Evolutionary conservation across 2,797 vertebrate genomes (phyloP).

Genomic region (Spea hammondii): DNA sequence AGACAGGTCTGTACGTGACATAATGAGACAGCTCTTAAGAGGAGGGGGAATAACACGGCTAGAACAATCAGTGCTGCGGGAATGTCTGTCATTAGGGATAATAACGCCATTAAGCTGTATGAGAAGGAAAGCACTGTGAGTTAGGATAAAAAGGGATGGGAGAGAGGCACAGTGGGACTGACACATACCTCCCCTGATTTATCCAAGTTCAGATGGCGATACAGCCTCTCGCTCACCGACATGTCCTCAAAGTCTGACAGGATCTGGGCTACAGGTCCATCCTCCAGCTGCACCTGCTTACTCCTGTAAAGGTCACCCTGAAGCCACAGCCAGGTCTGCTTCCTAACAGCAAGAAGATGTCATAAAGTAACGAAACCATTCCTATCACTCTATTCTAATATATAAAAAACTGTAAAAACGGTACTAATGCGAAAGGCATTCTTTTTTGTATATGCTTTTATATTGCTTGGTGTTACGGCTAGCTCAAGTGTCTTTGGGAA

Average conservation of each 20-base stretch:
- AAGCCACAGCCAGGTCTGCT: conserved; percentile 82
- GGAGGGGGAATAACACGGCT: neutral
- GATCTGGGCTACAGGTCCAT: conserved; percentile 74
- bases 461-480: no score
- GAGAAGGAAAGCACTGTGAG: conserved; percentile 5
- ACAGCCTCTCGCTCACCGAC: conserved; percentile 69
- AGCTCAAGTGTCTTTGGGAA: no score
- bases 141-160: conserved; percentile 24
- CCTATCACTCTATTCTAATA: neutral
- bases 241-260: conserved; percentile 81
- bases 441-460: no score
- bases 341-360: conserved; percentile 69
- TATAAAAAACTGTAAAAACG: neutral
- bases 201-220: conserved; percentile 67
- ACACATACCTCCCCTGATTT: conserved; percentile 75
- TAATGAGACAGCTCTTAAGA: neutral
- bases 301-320: conserved; percentile 79
- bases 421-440: no score
- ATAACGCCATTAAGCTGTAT: conserved; percentile 30
- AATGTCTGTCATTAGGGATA: conserved; percentile 27
- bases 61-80: neutral
- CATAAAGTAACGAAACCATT: no score
- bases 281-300: conserved; percentile 65
- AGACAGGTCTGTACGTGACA: neutral
- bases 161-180: neutral